Evolutionary conservation across 2,888 invertebrate genomes (phyloP).

Genomic region (Cataglyphis cursor): DNA sequence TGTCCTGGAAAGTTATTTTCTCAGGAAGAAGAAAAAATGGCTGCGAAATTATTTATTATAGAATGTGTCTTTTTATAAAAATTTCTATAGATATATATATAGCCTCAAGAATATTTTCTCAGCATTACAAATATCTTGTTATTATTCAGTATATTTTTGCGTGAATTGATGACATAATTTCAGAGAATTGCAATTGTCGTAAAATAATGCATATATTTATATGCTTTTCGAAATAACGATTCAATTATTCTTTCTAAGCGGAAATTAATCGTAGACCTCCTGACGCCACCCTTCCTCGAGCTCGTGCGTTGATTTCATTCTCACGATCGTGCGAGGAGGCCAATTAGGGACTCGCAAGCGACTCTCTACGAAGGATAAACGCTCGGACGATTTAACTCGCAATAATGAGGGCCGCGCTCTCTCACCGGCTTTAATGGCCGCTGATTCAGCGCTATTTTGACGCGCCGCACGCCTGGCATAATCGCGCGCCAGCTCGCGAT

Average conservation of each 20-base stretch:
- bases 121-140: not conserved
- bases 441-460: constrained; percentile 76
- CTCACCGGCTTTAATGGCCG: constrained; percentile 68
- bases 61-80: not conserved
- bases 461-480: constrained; percentile 60
- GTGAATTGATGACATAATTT: not conserved
- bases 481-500: constrained; percentile 74
- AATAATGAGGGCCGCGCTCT: constrained; percentile 71
- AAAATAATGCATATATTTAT: not conserved
- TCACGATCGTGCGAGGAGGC: constrained; percentile 67
- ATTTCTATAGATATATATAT: not conserved
- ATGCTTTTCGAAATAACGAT: not conserved
- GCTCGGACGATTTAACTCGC: constrained; percentile 76
- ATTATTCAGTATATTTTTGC: not conserved
- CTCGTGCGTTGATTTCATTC: constrained; percentile 62
- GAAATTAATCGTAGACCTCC: constrained; percentile 25
- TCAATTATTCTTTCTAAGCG: constrained; percentile 27
- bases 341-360: constrained; percentile 67
- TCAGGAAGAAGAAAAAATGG: not conserved
- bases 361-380: constrained; percentile 76
- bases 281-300: constrained; percentile 18
- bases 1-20: not conserved
- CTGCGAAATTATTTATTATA: not conserved
- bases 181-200: not conserved
- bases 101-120: not conserved